Evolutionary conservation across 1,140 invertebrate genomes (phyloP), one percentile per base, ranked within the genome.

Genomic region (Psilanteris sp.): DNA sequence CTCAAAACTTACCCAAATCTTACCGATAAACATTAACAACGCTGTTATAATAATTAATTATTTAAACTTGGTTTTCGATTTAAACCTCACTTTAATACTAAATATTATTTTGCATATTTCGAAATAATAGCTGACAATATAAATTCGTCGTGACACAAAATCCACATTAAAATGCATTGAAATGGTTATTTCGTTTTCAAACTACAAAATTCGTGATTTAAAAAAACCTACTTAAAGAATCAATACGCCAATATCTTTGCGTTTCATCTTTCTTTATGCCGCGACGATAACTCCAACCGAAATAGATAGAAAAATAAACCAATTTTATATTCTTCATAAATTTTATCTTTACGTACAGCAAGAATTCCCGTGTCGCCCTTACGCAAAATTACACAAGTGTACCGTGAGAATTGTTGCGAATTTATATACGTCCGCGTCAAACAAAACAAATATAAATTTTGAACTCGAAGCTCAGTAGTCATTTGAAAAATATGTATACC

Each of bases 231-330:
- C 57, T 71, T 71, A 72, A 46, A 62, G 32, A 64, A 64, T 57
- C 68, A 64, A 64, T 61, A 61, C 36, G 18, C 9, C 36, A 2
- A 29, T 50, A 64, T 64, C 50, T 20, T 6, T 18, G 34, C 15
- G 4, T 64, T 55, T 57, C 32, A 72, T 61, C 36, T 52, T 50
- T 5, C 43, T 70, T 52, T 57, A 68, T 59, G 10, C 13, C 10
- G 41, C 3, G 20, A 10, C 39, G 50, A 57, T 57, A 64, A 36
- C 57, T 20, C 9, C 15, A 9, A 20, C 7, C 27, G 34, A 57
- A 64, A 72, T 64, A 57, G 48, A 72, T 72, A 50, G 52, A 73
- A 64, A 64, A 64, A 50, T 73, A 64, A 73, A 55, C 68, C 57
- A 73, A 57, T 64, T 64, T 57, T 57, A 55, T 64, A 64, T 64